These are phyloP conservation scores for Dromaius novaehollandiae DNA, from an alignment of 2,113 vertebrate genomes.

Conservation along the genomic window DNA sequence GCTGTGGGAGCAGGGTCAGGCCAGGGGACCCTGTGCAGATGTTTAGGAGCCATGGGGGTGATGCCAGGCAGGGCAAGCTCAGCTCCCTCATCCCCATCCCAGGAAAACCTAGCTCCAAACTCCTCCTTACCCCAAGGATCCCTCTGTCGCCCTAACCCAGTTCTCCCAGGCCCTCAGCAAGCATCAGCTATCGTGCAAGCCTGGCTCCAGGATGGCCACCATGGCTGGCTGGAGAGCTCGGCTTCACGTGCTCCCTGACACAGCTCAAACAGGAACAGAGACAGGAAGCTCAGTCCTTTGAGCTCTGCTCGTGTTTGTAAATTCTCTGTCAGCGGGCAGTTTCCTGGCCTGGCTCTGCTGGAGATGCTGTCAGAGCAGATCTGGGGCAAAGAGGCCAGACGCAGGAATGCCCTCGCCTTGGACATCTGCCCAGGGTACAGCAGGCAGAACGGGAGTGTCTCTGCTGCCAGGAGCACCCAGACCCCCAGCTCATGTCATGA, in stretches of 20 bases:
- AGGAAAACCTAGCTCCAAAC: background rate
- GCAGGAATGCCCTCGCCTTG: background rate
- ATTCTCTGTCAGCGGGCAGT: background rate
- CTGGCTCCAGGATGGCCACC: background rate
- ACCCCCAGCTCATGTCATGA: background rate
- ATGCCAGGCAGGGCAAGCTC: background rate
- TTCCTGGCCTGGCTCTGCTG: background rate
- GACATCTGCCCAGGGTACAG: background rate
- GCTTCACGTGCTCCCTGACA: accelerated
- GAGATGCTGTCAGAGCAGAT: background rate
- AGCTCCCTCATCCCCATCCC: background rate
- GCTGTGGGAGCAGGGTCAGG: background rate
- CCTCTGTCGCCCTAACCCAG: background rate
- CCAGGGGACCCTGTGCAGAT: background rate
- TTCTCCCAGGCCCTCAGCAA: background rate
- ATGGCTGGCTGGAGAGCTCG: background rate
- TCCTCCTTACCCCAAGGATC: background rate
- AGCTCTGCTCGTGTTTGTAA: conserved; percentile 3
- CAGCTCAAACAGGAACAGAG: background rate
- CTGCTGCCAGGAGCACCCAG: background rate
- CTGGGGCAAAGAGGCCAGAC: background rate
- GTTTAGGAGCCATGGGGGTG: background rate
- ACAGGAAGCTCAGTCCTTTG: conserved; percentile 12
- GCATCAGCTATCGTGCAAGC: background rate
- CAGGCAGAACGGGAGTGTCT: accelerated